Percentiles rank a stretch among this genome's conserved stretches.
These are phyloP conservation scores for Anthophora plumipes DNA, from an alignment of 2,888 invertebrate species.

Conservation along the genomic window DNA sequence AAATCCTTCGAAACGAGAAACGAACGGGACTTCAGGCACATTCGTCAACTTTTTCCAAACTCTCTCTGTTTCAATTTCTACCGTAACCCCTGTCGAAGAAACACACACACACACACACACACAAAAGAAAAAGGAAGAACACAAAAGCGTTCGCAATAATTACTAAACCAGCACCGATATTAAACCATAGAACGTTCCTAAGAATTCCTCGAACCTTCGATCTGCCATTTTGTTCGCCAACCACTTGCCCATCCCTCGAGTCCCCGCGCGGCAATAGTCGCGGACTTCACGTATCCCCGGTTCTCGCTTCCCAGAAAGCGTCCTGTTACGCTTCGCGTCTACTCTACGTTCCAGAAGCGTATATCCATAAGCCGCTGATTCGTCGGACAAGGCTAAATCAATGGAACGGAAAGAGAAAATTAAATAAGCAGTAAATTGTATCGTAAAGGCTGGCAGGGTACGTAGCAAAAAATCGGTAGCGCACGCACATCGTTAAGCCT, in stretches of 20 bases:
- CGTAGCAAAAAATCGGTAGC: conserved; percentile 72
- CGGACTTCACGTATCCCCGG: not conserved
- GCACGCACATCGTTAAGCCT: conserved; percentile 71
- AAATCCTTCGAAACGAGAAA: no score
- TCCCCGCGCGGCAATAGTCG: not conserved
- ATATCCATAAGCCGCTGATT: not conserved
- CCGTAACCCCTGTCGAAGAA: no score
- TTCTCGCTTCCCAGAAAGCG: not conserved
- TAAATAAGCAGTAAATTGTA: conserved; percentile 78
- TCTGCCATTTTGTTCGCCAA: not conserved
- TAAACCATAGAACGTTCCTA: no score
- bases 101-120: no score
- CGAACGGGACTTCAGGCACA: no score
- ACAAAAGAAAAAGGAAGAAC: no score
- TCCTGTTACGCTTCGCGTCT: not conserved
- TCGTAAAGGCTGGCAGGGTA: conserved; percentile 71
- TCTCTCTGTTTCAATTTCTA: no score
- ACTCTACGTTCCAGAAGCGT: not conserved
- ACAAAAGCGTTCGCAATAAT: not conserved
- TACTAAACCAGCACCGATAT: not conserved
- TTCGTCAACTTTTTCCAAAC: no score
- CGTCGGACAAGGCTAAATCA: conserved; percentile 67
- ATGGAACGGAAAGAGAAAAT: conserved; percentile 70
- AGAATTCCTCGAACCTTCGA: no score
- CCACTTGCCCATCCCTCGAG: not conserved